phyloP scores from a whole-genome alignment of 2,888 invertebrate genomes.

The Epirrita christyi region DNA sequence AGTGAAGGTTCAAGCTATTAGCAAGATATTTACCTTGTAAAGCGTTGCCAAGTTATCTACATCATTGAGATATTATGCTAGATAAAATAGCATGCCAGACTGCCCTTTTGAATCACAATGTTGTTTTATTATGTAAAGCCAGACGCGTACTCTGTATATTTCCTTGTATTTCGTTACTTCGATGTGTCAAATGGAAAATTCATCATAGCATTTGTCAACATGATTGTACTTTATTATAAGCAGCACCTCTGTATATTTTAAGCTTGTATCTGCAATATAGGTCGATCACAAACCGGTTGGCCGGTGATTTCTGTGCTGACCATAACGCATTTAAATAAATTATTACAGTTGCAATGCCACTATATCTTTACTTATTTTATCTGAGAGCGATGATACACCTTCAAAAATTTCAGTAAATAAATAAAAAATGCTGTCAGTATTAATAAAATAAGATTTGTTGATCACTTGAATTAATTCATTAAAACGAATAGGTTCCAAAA shows the following conservation, averaged over 20 bases:
- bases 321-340: conserved; percentile 19
- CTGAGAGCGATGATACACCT: too few relatives aligned
- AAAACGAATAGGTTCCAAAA: too few relatives aligned
- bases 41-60: too few relatives aligned
- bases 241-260: conserved; percentile 24
- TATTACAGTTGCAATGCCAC: conserved; percentile 27
- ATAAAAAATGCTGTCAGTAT: too few relatives aligned
- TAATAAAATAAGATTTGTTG: too few relatives aligned
- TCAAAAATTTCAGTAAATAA: too few relatives aligned
- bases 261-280: conserved; percentile 43
- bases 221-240: conserved; percentile 25
- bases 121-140: conserved; percentile 2
- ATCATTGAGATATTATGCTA: too few relatives aligned
- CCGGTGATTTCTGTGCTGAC: conserved; percentile 40
- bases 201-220: conserved; percentile 16
- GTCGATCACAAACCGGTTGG: conserved; percentile 49
- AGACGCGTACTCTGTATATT: conserved; percentile 1
- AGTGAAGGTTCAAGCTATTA: too few relatives aligned
- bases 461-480: too few relatives aligned
- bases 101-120: conserved; percentile 1
- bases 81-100: neutral
- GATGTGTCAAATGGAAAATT: conserved; percentile 15
- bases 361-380: too few relatives aligned
- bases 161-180: conserved; percentile 13
- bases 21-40: too few relatives aligned